phyloP scores from a whole-genome alignment of 2,888 invertebrate species.

The Elysia crispata region DNA sequence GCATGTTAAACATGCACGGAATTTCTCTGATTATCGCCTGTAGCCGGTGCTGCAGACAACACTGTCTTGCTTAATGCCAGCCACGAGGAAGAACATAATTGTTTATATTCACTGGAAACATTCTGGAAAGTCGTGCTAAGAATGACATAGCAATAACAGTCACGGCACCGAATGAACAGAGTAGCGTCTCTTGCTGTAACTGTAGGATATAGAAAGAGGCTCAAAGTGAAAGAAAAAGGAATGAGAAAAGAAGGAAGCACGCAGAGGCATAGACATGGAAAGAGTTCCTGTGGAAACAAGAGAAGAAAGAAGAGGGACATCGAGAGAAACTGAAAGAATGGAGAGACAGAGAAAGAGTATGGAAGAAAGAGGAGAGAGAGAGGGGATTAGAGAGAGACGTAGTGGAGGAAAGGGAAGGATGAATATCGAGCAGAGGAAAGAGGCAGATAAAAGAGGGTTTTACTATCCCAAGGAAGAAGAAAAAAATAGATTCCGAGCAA shows the following conservation, averaged over 20 bases:
- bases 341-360: not conserved
- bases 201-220: not conserved
- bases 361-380: not conserved
- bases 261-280: not conserved
- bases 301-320: not conserved
- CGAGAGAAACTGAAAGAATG: not conserved
- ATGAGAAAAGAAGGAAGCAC: too few species aligned
- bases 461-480: not conserved
- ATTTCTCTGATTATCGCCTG: too few species aligned
- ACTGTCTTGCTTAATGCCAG: too few species aligned
- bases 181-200: not conserved
- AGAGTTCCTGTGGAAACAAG: not conserved
- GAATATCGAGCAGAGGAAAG: not conserved
- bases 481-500: not conserved
- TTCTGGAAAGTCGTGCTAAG: too few species aligned
- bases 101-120: too few species aligned
- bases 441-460: not conserved
- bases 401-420: not conserved
- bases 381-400: not conserved
- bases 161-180: too few species aligned
- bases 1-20: too few species aligned
- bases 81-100: too few species aligned
- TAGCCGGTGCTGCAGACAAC: too few species aligned
- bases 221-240: not conserved
- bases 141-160: too few species aligned